Evolutionary conservation across 2,797 vertebrate genomes (phyloP).

Genomic region (Uromys caudimaculatus): DNA sequence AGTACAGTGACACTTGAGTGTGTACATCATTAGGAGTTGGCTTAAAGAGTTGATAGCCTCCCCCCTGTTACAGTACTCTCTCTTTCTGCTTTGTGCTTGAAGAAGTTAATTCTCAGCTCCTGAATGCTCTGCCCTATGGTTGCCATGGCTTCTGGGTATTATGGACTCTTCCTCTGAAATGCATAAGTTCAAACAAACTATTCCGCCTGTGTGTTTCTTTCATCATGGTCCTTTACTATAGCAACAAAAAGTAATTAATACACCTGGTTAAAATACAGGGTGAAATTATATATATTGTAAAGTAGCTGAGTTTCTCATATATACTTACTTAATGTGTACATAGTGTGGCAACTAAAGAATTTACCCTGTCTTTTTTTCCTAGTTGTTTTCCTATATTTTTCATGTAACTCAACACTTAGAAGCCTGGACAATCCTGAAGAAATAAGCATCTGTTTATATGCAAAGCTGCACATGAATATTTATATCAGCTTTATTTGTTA

Average conservation of each 20-base stretch:
- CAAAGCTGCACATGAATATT: conserved; percentile 46
- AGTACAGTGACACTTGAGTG: neutral
- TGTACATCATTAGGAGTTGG: too few relatives aligned
- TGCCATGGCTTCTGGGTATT: neutral
- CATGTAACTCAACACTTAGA: conserved; percentile 1
- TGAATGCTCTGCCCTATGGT: fast-evolving
- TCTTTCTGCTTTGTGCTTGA: neutral
- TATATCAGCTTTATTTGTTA: conserved; percentile 15
- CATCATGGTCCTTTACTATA: neutral
- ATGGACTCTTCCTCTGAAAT: neutral
- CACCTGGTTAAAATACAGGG: neutral
- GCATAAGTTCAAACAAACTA: neutral
- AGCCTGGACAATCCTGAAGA: conserved; percentile 23
- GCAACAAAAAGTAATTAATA: neutral
- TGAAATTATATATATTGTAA: neutral
- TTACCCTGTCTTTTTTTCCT: neutral
- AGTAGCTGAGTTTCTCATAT: neutral
- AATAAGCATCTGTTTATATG: neutral
- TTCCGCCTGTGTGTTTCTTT: neutral
- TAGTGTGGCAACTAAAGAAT: neutral
- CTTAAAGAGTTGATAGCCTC: too few relatives aligned
- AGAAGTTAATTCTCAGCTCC: neutral
- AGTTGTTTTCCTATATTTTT: neutral
- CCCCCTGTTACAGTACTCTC: too few relatives aligned
- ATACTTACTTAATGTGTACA: neutral